Base-by-base conservation (phyloP, 2,888 invertebrate species). In the Trissolcus brochymenae region DNA sequence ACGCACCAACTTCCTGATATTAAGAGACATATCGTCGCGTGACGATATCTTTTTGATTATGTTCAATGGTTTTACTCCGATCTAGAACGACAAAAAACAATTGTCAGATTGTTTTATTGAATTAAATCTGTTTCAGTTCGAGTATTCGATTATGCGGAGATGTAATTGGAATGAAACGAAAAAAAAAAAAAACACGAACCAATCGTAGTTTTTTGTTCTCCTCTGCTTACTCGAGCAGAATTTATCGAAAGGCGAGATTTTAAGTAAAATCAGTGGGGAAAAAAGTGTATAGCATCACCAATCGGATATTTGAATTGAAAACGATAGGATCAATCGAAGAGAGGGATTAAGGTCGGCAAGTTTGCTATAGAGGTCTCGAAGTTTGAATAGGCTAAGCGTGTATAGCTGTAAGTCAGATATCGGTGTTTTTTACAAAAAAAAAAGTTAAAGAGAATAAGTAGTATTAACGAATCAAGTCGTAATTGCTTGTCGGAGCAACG, bases 1-100 rank as follows among this genome's bases (percentile, higher is more conserved):
- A 92, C 82, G 91, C 91, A 75, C 91, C 91, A 60, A 90, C 91
- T 68, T 91, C 88, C 82, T 88, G 87, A 88, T 87, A 87, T 80
- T 87, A 86, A 83, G 71, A 81, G 61, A 60, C 67, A 49, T 54
- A 54, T 43, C 21, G 21, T 17, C 21, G 21, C 51, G 9, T 40
- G 13, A 51, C 4, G 50, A 40, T 14, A 51, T 14, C 25, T 55
- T 35, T 35, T 35, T 46, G 61, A 65, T 70, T 59, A 55, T 72
- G 29, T 68, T 54, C 60, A 25, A 73, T 59, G 59, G n/a, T 41
- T 14, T n/a, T n/a, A 11, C 57, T 16, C 1, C 3, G 17, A 16
- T 4, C n/a, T 46, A 14, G 9, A 46, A 16, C 25, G 25, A 4
- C 6, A 4, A 1, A n/a, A 16, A 46, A 46, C 46, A n/a, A 46